Evolutionary conservation across 2,113 vertebrate species (phyloP).

Genomic region (Ceyx melanurus): DNA sequence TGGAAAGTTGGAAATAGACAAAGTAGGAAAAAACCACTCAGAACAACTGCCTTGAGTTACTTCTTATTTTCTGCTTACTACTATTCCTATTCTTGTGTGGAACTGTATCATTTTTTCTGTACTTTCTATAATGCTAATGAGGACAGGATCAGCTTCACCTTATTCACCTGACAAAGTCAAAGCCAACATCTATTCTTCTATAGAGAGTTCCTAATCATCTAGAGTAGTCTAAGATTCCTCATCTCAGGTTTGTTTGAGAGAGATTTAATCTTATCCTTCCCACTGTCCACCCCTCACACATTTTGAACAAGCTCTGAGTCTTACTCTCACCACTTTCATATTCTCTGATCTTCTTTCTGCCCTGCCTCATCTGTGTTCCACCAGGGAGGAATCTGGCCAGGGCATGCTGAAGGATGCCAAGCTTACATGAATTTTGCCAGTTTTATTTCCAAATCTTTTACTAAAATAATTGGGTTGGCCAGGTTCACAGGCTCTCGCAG

Average conservation of each 20-base stretch:
- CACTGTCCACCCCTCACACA: accelerated
- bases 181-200: background rate
- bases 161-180: background rate
- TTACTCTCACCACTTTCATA: background rate
- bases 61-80: background rate
- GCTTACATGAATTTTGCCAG: background rate
- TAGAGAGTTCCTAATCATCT: background rate
- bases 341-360: background rate
- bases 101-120: background rate
- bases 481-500: background rate
- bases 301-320: background rate
- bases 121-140: background rate
- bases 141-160: background rate
- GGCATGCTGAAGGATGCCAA: background rate
- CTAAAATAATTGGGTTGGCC: background rate
- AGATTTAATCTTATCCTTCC: background rate
- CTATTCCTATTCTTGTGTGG: background rate
- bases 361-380: background rate
- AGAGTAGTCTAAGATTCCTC: background rate
- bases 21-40: background rate
- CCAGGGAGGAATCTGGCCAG: background rate
- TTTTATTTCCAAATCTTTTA: background rate
- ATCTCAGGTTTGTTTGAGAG: background rate
- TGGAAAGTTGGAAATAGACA: background rate
- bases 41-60: background rate